Base-by-base conservation (phyloP, 2,888 invertebrate genomes). In the Tachina fera region DNA sequence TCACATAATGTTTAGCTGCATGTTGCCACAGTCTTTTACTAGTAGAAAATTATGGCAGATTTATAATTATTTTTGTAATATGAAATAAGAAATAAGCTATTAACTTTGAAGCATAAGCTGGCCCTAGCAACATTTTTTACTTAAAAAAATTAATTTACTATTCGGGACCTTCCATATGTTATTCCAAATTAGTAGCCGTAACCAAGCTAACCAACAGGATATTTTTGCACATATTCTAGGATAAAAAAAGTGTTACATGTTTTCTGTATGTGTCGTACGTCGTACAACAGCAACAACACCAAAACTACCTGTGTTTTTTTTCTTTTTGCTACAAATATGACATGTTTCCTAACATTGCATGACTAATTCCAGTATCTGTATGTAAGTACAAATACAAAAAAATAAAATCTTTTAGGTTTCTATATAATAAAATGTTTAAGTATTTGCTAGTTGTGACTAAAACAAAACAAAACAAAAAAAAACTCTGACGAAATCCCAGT, bases 401-500 rank as follows among this genome's bases (percentile, higher is more conserved):
- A 68, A 56, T 70, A 63, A 56, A 47, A 13, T 43, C 16, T 47
- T 43, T 56, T 43, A n/a, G 14, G 51, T 67, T 83, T 51, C 14
- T 14, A 71, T 74, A 75, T 39, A 53, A 51, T 65, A 71, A 76
- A 81, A 60, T 86, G 83, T 78, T 67, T 53, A 79, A 58, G 63
- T 75, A 79, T 79, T 65, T 75, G 70, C 76, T 79, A 19, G 41
- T 31, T 65, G 43, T 67, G 49, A 70, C n/a, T 47, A 63, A 56
- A 80, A 71, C 14, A 56, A 77, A 72, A 78, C 31, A 31, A 31
- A 31, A 5, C 6, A 31, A 49, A 19, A 56, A 71, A 82, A 63
- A 86, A 70, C 67, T 75, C 87, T 67, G 76, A 78, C 84, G 76
- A 84, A 87, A 87, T 84, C 78, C 70, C 77, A 67, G 77, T 84